Conservation (phyloP, 2,113 vertebrate species). For the Setophaga coronata region DNA sequence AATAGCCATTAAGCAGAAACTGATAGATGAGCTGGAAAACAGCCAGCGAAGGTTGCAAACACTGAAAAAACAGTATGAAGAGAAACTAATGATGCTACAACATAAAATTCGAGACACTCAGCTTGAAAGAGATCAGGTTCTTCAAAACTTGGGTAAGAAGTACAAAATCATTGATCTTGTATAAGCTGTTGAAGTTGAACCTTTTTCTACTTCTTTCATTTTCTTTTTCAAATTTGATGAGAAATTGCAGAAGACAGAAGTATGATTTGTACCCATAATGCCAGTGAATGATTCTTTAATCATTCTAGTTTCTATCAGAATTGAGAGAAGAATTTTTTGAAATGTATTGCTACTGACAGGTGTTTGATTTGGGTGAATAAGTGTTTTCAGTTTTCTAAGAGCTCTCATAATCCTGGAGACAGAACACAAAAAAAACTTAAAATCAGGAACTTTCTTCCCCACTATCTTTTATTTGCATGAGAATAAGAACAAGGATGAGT, state of each 20-base stretch:
- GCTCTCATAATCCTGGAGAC: neutral
- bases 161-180: neutral
- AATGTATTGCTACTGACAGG: neutral
- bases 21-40: conserved; percentile 98
- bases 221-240: neutral
- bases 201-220: neutral
- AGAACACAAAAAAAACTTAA: no score
- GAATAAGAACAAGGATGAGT: neutral
- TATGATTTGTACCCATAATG: neutral
- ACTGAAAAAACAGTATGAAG: conserved; percentile 94
- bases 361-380: neutral
- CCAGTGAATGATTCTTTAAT: neutral
- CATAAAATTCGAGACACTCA: conserved; percentile 97
- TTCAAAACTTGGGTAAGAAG: conserved; percentile 91
- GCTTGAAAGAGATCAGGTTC: conserved; percentile 94
- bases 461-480: neutral
- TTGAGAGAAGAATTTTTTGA: neutral
- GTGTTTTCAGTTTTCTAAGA: neutral
- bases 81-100: conserved; percentile 94
- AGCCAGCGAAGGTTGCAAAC: conserved; percentile 95
- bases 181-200: neutral
- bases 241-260: neutral
- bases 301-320: neutral
- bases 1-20: conserved; percentile 98
- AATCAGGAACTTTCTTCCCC: no score